phyloP scores from a whole-genome alignment of 2,113 vertebrate species.

The Hipposideros armiger region DNA sequence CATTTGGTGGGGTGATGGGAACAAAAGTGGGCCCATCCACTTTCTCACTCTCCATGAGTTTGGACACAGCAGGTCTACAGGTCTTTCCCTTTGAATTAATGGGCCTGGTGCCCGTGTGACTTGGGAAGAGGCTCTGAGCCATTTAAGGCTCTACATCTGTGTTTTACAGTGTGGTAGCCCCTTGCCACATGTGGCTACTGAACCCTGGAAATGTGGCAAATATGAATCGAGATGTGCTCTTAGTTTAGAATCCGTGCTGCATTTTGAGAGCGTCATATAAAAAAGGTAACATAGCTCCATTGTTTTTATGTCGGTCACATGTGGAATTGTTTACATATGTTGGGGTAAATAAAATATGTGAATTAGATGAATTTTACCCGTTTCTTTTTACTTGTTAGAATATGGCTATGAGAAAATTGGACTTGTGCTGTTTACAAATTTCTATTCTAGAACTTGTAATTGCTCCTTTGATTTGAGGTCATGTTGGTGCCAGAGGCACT shows the following conservation, averaged over 20 bases:
- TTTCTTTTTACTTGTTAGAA: not conserved
- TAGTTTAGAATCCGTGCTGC: not conserved
- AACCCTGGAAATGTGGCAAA: not conserved
- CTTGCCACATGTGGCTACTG: not conserved
- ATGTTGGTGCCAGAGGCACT: not conserved
- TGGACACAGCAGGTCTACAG: no score
- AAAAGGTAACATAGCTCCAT: not conserved
- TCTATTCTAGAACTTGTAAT: not conserved
- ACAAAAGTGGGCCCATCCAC: not conserved
- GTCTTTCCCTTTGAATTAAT: not conserved
- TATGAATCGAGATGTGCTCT: not conserved
- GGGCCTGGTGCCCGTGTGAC: not conserved
- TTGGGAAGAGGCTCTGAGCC: not conserved
- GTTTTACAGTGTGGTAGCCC: not conserved
- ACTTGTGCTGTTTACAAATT: not conserved
- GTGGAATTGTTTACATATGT: not conserved
- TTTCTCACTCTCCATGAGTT: not conserved
- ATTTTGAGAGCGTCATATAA: not conserved
- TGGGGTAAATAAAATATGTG: not conserved
- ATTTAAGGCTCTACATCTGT: not conserved
- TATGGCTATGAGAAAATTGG: not conserved
- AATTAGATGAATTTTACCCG: not conserved
- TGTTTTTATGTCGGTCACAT: not conserved
- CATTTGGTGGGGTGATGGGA: no score
- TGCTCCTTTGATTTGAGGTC: slow-evolving; percentile 27